phyloP scores from a whole-genome alignment of 2,888 invertebrate species.

The Chalcosyrphus nemorum region DNA sequence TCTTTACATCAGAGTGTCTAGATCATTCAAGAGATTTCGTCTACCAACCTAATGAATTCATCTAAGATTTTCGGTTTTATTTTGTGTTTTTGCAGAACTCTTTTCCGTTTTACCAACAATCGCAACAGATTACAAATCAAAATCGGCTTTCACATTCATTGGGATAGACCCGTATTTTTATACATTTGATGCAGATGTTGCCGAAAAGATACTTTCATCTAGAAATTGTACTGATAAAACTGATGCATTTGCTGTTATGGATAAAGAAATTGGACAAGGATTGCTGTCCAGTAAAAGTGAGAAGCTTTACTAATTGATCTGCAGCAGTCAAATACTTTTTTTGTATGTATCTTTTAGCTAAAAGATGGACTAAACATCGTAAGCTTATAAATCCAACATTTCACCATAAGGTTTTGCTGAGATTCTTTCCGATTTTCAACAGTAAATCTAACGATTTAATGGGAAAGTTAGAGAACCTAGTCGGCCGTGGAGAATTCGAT shows the following conservation, averaged over 20 bases:
- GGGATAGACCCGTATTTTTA: conserved; percentile 62
- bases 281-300: conserved; percentile 60
- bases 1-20: background rate
- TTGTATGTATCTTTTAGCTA: conserved; percentile 25
- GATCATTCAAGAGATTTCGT: background rate
- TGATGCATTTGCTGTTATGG: conserved; percentile 53
- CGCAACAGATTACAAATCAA: conserved; percentile 56
- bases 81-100: conserved; percentile 50
- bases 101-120: conserved; percentile 43
- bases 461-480: conserved; percentile 26
- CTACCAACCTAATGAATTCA: background rate
- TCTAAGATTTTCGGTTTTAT: no score
- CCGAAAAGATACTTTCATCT: conserved; percentile 69
- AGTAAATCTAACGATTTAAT: conserved; percentile 48
- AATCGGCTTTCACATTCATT: conserved; percentile 70
- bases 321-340: background rate
- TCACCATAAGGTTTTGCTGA: conserved; percentile 72
- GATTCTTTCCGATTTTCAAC: conserved; percentile 75
- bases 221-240: conserved; percentile 64
- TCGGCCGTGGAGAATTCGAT: conserved; percentile 47
- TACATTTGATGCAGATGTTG: conserved; percentile 72
- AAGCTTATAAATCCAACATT: conserved; percentile 75
- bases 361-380: conserved; percentile 74
- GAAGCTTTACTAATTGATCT: background rate
- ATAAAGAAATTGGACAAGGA: conserved; percentile 59